These are phyloP conservation scores for Plagiodera versicolora DNA, from an alignment of 2,888 invertebrate species.

Conservation along the genomic window DNA sequence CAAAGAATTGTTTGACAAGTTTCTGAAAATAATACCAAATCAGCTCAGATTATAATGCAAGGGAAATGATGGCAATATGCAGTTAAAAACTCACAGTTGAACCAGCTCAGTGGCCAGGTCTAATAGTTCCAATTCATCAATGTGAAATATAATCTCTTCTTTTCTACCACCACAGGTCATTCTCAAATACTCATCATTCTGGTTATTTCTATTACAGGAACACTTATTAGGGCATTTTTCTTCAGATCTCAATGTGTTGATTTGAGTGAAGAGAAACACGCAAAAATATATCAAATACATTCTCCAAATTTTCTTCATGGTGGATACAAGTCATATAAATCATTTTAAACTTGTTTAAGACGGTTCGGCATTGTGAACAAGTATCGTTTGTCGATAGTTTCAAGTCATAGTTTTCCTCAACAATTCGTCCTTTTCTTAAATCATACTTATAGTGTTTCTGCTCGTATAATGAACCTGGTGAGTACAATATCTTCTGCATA, in stretches of 20 bases:
- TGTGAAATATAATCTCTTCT: constrained; percentile 55
- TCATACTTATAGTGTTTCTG: not conserved
- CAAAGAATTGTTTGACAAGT: constrained; percentile 67
- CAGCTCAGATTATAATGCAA: not conserved
- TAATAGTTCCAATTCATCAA: constrained; percentile 65
- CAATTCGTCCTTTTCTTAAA: not conserved
- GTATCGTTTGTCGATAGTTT: not conserved
- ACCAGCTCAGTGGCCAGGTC: constrained; percentile 64
- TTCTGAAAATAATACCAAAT: constrained; percentile 58
- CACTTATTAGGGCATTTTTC: constrained; percentile 53
- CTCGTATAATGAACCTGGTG: not conserved
- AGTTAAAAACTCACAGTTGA: constrained; percentile 68
- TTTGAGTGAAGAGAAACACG: not conserved
- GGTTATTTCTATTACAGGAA: constrained; percentile 59
- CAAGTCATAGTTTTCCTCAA: not conserved
- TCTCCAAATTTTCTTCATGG: not conserved
- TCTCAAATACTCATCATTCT: constrained; percentile 58
- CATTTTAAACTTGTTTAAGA: not conserved
- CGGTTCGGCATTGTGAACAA: not conserved
- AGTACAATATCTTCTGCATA: too few relatives aligned
- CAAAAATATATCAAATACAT: not conserved
- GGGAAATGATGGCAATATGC: too few relatives aligned
- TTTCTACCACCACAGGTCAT: constrained; percentile 66
- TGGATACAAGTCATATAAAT: not conserved
- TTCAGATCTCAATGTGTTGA: constrained; percentile 2